These are phyloP conservation scores for Hemithea aestivaria DNA, from an alignment of 2,888 invertebrate genomes.

Conservation along the genomic window DNA sequence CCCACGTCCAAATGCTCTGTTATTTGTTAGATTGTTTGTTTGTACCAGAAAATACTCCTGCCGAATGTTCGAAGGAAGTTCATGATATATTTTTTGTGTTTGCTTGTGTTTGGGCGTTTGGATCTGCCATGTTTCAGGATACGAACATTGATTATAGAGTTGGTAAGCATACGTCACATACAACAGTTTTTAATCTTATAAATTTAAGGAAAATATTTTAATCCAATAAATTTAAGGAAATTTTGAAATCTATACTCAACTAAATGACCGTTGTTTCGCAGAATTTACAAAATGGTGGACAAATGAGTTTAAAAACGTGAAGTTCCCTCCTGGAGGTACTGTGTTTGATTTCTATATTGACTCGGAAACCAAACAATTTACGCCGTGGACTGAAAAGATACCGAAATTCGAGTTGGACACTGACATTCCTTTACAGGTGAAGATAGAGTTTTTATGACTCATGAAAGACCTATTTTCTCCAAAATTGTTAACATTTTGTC, in stretches of 20 bases:
- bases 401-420: conserved; percentile 95
- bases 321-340: conserved; percentile 94
- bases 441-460: too few relatives aligned
- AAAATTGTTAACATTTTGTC: too few relatives aligned
- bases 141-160: conserved; percentile 87
- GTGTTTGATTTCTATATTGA: conserved; percentile 98
- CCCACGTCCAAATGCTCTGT: conserved; percentile 96
- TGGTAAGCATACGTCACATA: conserved; percentile 48
- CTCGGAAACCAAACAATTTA: conserved; percentile 91
- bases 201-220: too few relatives aligned
- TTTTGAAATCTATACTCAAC: too few relatives aligned
- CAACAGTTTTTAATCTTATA: too few relatives aligned
- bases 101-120: conserved; percentile 98
- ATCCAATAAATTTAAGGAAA: too few relatives aligned
- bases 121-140: conserved; percentile 98
- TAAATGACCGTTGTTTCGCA: conserved; percentile 49
- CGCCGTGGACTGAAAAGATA: conserved; percentile 93
- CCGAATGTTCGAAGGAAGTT: conserved; percentile 95
- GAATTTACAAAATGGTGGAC: conserved; percentile 99
- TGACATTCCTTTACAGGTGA: conserved; percentile 92
- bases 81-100: conserved; percentile 98
- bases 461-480: too few relatives aligned
- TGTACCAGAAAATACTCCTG: conserved; percentile 89
- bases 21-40: conserved; percentile 91
- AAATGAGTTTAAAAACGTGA: conserved; percentile 96